phyloP scores from a whole-genome alignment of 1,140 invertebrate species.

The Phymorhynchus buccinoides region DNA sequence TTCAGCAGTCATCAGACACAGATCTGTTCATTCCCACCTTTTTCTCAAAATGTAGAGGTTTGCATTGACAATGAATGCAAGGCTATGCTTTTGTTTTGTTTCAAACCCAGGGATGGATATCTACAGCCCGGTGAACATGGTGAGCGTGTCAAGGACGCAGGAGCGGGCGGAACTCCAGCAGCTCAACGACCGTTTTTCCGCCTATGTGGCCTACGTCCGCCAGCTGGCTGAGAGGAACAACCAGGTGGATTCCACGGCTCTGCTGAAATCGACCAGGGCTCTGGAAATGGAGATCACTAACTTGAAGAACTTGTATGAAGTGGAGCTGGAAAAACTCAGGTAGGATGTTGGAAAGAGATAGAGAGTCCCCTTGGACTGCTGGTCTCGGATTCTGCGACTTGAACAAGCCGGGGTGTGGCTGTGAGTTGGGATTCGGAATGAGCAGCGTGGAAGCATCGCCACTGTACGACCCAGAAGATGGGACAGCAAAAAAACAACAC shows the following conservation, averaged over 20 bases:
- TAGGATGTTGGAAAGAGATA: no score
- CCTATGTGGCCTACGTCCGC: slow-evolving; percentile 55
- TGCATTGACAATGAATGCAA: no score
- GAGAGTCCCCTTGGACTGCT: no score
- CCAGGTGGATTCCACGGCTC: slow-evolving; percentile 55
- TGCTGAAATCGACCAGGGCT: slow-evolving; percentile 55
- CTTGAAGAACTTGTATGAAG: slow-evolving; percentile 62
- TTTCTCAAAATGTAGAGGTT: no score
- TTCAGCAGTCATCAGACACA: no score
- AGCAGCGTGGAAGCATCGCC: no score
- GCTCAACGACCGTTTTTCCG: slow-evolving; percentile 58
- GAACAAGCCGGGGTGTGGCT: no score
- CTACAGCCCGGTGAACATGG: slow-evolving; percentile 15
- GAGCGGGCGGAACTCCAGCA: slow-evolving; percentile 60
- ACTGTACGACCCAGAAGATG: no score
- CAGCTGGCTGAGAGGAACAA: slow-evolving; percentile 51
- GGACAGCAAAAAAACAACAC: no score
- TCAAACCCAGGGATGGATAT: not conserved
- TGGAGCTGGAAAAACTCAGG: slow-evolving; percentile 63
- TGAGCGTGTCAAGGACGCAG: slow-evolving; percentile 46
- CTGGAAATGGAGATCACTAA: slow-evolving; percentile 60
- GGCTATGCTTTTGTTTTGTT: not conserved
- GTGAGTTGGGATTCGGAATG: no score
- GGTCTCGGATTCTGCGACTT: no score
- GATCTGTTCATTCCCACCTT: no score